Conservation (phyloP, 1,140 invertebrate genomes). For the Nylanderia fulva region DNA sequence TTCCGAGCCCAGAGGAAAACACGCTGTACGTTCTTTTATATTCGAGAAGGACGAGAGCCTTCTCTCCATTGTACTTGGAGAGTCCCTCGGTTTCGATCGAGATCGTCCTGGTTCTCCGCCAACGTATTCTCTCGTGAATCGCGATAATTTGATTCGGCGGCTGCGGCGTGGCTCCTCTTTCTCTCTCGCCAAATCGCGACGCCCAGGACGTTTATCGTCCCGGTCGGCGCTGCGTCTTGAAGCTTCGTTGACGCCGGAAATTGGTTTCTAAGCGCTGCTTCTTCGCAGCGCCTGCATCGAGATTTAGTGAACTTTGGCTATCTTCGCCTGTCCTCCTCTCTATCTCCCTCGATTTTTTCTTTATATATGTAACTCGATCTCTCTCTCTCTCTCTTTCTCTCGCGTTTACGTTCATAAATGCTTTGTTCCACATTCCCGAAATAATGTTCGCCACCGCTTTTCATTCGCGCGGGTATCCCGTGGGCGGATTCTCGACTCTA, state of each 20-base stretch:
- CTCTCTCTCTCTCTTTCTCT: background rate
- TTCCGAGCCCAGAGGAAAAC: background rate
- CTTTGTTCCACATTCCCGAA: background rate
- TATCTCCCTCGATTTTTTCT: too few relatives aligned
- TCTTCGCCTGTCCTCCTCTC: background rate
- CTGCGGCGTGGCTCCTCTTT: too few relatives aligned
- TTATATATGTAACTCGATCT: too few relatives aligned
- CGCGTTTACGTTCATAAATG: background rate
- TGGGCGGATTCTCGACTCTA: background rate
- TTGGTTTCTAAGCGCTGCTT: conserved; percentile 1
- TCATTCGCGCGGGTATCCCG: background rate
- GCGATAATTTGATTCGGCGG: background rate
- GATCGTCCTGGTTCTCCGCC: background rate
- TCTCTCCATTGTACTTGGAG: conserved; percentile 5
- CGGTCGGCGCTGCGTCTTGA: too few relatives aligned
- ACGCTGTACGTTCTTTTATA: background rate
- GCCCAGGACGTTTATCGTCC: conserved; percentile 12
- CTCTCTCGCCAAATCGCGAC: background rate
- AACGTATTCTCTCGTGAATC: background rate
- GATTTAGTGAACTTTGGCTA: conserved; percentile 7
- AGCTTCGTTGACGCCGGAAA: conserved; percentile 25
- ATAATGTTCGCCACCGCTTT: conserved; percentile 16
- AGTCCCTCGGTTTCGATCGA: background rate
- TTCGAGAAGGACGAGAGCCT: background rate
- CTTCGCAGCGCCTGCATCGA: background rate